Conservation (phyloP, 2,888 invertebrate species). For the Alentia gelatinosa region DNA sequence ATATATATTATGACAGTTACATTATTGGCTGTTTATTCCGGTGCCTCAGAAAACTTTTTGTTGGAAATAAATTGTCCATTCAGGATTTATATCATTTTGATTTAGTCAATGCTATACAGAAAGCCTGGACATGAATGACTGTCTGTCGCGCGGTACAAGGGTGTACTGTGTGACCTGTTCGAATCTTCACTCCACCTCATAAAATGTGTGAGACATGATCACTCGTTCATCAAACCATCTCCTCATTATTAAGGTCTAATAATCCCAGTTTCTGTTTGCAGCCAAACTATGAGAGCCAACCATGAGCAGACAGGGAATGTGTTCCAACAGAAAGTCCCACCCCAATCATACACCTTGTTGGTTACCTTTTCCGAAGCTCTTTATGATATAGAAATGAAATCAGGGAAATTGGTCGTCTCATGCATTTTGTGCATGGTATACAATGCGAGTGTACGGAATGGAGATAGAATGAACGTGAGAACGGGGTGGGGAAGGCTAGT, state of each 20-base stretch:
- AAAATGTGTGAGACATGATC: constrained; percentile 44
- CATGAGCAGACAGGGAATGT: not conserved
- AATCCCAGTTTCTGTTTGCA: constrained; percentile 12
- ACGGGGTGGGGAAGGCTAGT: no score
- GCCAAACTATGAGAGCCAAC: not conserved
- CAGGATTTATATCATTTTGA: no score
- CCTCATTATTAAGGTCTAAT: constrained; percentile 15
- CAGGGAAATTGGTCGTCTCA: not conserved
- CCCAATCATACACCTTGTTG: not conserved
- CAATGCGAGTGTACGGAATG: not conserved
- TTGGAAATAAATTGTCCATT: no score
- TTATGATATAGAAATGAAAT: not conserved
- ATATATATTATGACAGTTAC: no score
- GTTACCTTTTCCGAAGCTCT: not conserved
- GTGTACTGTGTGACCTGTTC: not conserved
- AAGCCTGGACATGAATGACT: not conserved
- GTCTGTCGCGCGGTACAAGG: not conserved
- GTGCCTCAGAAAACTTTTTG: no score
- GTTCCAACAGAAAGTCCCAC: not conserved
- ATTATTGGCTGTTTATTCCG: no score
- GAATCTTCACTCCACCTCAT: not conserved
- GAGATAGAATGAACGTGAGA: not conserved
- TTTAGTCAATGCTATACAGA: not conserved
- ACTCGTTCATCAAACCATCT: constrained; percentile 34
- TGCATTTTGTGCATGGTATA: constrained; percentile 40